Conservation (phyloP, 2,797 vertebrate species). For the Paedocypris micromegethes region DNA sequence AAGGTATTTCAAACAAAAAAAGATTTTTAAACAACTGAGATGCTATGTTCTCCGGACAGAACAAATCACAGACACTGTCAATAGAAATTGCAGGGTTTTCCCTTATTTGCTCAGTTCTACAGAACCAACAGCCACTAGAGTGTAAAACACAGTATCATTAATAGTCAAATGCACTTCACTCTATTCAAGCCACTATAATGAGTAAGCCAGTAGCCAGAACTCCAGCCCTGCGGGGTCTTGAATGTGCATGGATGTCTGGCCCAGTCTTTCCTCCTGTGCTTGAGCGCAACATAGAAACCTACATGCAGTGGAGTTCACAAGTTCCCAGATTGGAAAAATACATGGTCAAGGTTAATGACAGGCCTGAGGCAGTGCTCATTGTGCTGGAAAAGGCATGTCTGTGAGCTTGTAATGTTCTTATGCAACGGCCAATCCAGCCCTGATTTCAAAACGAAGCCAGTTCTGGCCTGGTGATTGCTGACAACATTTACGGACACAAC, state of each 20-base stretch:
- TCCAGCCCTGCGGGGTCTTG: slow-evolving; percentile 1
- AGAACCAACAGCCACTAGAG: neutral
- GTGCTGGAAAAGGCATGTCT: slow-evolving; percentile 34
- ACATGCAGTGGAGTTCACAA: slow-evolving; percentile 23
- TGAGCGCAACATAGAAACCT: slow-evolving; percentile 7
- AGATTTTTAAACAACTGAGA: too few species aligned
- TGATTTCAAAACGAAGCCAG: slow-evolving; percentile 46
- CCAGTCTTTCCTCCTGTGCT: slow-evolving; percentile 9
- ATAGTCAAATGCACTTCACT: slow-evolving; percentile 24
- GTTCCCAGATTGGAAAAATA: slow-evolving; percentile 56
- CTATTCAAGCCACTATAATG: slow-evolving; percentile 6
- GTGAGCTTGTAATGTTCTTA: slow-evolving; percentile 61
- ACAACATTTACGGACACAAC: too few species aligned
- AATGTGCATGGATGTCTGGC: slow-evolving; percentile 23
- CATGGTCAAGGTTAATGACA: slow-evolving; percentile 71
- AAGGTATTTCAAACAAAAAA: too few species aligned
- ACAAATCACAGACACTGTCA: neutral
- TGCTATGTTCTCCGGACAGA: neutral
- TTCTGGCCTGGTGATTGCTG: slow-evolving; percentile 26
- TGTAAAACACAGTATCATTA: slow-evolving; percentile 19
- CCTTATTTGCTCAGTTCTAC: too few species aligned
- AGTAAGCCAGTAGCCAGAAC: slow-evolving; percentile 7
- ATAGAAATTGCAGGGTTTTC: neutral
- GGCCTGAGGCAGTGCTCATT: slow-evolving; percentile 55
- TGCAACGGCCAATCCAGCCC: slow-evolving; percentile 57